Base-by-base conservation (phyloP, 2,888 invertebrate species). In the Limnephilus marmoratus region DNA sequence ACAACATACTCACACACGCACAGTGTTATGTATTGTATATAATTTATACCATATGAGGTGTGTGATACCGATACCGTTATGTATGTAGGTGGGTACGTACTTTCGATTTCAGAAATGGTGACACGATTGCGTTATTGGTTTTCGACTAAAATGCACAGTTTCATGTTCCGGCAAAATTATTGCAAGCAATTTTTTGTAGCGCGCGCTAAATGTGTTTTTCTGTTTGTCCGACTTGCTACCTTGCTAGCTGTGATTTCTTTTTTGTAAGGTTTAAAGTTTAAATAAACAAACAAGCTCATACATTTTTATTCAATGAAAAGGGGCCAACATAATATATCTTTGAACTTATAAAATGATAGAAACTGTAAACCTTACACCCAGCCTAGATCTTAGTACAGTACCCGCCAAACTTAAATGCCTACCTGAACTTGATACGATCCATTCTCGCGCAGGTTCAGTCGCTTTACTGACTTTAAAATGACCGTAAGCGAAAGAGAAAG, bases 61-160 rank as follows among this genome's bases (percentile, higher is more conserved):
- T 68, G 68, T 9, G 24, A 18, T 53, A 53, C 53, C 7, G 24
- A 18, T 53, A 53, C 53, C 18, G 18, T 53, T 53, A n/a, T 41
- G 41, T 41, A 41, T 41, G 11, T 41, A 86, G n/a, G 45, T 45
- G 49, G 29, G 49, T n/a, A 45, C n/a, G 29, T 45, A 86, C 86
- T 86, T 49, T 86, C 86, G 45, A 29, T 86, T 86, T 86, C 86
- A 45, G n/a, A 18, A 15, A 29, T 45, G 45, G 86, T 86, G 86
- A 86, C 86, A 86, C n/a, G 45, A n/a, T 45, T 49, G 24, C n/a
- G 13, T 85, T 45, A 45, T 85, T 85, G 41, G 15, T 82, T 82
- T 82, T 15, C 31, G 1, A 13, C 29, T 29, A 31, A 82, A 82
- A 31, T 82, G 82, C 82, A 29, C 13, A 7, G 34, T 34, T 82